Base-by-base conservation (phyloP, 2,888 invertebrate species). In the Melanotus villosus region DNA sequence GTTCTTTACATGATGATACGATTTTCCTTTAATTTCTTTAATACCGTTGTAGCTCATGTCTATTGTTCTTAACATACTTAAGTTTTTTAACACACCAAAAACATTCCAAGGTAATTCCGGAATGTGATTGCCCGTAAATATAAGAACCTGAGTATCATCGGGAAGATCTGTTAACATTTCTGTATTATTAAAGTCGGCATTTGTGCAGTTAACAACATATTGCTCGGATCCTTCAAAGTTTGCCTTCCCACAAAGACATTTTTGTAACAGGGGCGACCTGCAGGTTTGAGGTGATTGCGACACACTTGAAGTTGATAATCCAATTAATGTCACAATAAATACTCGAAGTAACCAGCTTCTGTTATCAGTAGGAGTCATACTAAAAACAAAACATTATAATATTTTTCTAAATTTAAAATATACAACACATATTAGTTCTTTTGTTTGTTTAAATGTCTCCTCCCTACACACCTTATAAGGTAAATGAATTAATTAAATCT, bases 41-140 rank as follows among this genome's bases (percentile, higher is more conserved):
- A 93, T 93, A 12, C 88, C 87, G 81, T 93, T 93, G 79, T 88
- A 90, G 70, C 91, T 91, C 90, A 93, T 90, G 77, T 93, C 93
- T 43, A 93, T 89, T 2, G 90, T 87, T 70, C 87, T 87, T 50
- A 93, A 82, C 45, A 87, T 84, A 19, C 86, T 87, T 67, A 90
- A 87, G 54, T 87, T 85, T 67, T 87, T 88, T 23, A 88, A 84
- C 32, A 87, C 88, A 0, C 93, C 93, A 78, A 93, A 92, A 0
- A 93, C 86, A 79, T 93, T 93, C 86, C 88, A 88, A 1, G 91
- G 91, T 45, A 93, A 82, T 59, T 88, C 88, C 3, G 87, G 82
- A 16, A 93, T 85, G 72, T 87, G 82, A 78, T 93, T 93, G 9
- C 93, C 93, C 1, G 89, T 90, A 78, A 93, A 93, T 69, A 93